Base-by-base conservation (phyloP, 2,113 vertebrate genomes). In the Lates calcarifer region DNA sequence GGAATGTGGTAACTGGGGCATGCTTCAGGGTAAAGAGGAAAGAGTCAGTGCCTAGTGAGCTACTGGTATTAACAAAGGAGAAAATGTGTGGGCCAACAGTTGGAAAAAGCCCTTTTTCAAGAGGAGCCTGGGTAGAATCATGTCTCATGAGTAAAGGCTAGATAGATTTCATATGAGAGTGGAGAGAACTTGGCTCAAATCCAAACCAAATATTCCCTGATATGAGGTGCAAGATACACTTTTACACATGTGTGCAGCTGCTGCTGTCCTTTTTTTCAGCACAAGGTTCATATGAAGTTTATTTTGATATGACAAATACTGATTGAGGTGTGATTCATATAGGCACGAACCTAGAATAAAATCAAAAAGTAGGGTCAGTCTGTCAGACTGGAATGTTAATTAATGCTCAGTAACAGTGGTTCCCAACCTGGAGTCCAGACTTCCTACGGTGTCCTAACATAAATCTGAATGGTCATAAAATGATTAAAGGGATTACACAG, bases 191-290 rank as follows among this genome's bases (percentile, higher is more conserved):
- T 93, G 91, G 87, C 90, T 56, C 47, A 2, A 41, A 45, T 69
- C 87, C 91, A 91, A 87, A 80, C 15, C 78, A 85, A 90, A 91
- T 77, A 87, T 69, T 82, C 77, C 60, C 79, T 79, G 74, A 88
- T 70, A 78, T 47, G 72, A 87, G 28, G 78, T 5, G 17, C 5
- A 56, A 81, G 67, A 79, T 66, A 26, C 6, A 29, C 77, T 82
- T 87, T 75, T 78, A 35, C 51, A 83, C 80, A 68, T 31, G 53
- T 68, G 57, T 53, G 82, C 77, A 73, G 87, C 87, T 79, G 83
- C 66, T 76, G 73, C 29, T 24, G 31, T 49, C 43, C 11, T 63
- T 39, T 70, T 41, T 74, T 81, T 81, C 81, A 79, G 47, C 71
- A 15, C 7, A 11, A 61, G 41, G 74, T 51, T 79, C 20, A 3